These are phyloP conservation scores for Corticium candelabrum DNA, from an alignment of 37 sponge, comb jelly and placozoan species.

Conservation along the genomic window DNA sequence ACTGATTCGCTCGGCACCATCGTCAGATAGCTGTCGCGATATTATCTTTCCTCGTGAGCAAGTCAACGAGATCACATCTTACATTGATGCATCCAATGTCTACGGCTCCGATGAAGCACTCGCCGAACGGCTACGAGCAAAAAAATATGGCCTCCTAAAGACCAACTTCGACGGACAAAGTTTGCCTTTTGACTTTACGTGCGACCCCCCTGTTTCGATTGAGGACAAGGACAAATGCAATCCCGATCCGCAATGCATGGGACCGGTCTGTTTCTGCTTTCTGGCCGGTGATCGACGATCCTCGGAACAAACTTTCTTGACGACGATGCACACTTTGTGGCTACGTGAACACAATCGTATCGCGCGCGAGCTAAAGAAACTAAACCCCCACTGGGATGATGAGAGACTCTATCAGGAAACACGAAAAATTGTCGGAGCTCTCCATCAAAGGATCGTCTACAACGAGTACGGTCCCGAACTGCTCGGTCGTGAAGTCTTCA, in stretches of 20 bases:
- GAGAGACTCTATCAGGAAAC: conserved; percentile 9
- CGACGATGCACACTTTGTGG: neutral
- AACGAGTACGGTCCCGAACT: conserved; percentile 22
- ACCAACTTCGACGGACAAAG: neutral
- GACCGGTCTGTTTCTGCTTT: neutral
- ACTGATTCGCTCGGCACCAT: neutral
- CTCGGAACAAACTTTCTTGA: neutral
- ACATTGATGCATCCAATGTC: neutral
- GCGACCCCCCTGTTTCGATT: neutral
- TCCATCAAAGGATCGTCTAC: conserved; percentile 14
- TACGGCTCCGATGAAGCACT: neutral
- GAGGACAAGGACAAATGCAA: too few relatives aligned
- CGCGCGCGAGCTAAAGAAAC: neutral
- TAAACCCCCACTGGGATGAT: neutral
- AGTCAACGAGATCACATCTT: neutral
- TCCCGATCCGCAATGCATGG: neutral
- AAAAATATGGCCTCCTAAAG: neutral
- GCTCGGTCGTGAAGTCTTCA: conserved; percentile 6
- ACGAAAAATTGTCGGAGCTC: conserved; percentile 11
- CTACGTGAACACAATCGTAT: neutral
- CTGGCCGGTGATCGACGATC: neutral
- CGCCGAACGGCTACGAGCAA: neutral
- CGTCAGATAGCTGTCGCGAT: too few relatives aligned
- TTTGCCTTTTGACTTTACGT: neutral
- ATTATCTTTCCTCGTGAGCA: too few relatives aligned